Evolutionary conservation across 35 echinoderm and acorn worm species (phyloP), one percentile per base, ranked within the genome.

Genomic region (Anneissia japonica): DNA sequence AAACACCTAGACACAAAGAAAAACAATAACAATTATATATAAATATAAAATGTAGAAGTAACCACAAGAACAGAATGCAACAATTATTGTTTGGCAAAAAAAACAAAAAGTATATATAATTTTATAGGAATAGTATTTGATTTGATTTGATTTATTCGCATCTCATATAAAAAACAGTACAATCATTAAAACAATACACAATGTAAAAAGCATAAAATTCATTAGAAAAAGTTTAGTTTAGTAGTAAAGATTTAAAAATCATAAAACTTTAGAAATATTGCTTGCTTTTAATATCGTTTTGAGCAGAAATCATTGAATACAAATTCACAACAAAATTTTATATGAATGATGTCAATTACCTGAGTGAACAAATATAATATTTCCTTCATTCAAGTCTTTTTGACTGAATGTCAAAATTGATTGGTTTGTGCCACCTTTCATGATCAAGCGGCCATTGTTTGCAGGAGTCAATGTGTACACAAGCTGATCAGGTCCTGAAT

Each of bases 341-440:
- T 6, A 80, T 80, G 74, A 34, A 78, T 34, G 33, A 9, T 26
- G 34, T 83, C 11, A 81, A 72, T 74, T 76, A 99, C 96, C 96
- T 84, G 82, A 76, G 35, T 99, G 96, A 17, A 99, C 83, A 91
- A 99, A 99, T 31, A 99, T 33, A 36, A 99, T 80, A 30, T 82
- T 32, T 56, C 51, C 64, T 30, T 77, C 38, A 17, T 82, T 39
- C 19, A 99, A 23, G 73, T 99, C 89, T 51, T 88, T 81, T 36
- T 99, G 96, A 12, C 92, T 91, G 73, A 99, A 99, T 16, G 74
- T 83, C 37, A 84, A 75, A 30, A 94, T 87, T 2, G 92, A 35
- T 33, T 23, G 34, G 9, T 30, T 82, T 0, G 28, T 38, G 56
- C 82, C 74, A 30, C 7, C 34, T 35, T 46, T 26, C 38, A 89